Base-by-base conservation (phyloP, 2,888 invertebrate genomes). In the Chamaedrilus cognettii region DNA sequence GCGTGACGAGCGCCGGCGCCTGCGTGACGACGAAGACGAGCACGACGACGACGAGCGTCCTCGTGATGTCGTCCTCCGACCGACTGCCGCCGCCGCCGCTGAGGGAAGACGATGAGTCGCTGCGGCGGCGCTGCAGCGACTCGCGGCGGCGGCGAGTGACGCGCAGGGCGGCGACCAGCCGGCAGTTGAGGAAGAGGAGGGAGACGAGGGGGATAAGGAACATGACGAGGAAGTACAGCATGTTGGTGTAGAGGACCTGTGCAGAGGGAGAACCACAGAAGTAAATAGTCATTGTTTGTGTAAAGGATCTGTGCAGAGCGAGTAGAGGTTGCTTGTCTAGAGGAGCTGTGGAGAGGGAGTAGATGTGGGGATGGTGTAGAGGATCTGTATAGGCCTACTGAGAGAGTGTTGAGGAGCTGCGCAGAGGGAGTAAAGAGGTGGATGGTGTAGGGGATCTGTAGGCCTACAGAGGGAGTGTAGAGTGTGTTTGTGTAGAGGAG, bases 21-120 rank as follows among this genome's bases (percentile, higher is more conserved):
- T 74, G 74, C 26, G 68, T 70, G 30, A 74, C 66, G 28, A 74
- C 70, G 58, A 74, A 74, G 11, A 74, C 72, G 23, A 74, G 61
- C 19, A 74, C 74, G n/a, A 74, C 74, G 7, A 73, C 72, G 26
- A 74, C 73, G n/a, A 74, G 65, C 58, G 73, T 63, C 34, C 71
- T 60, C 31, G 74, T 74, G 67, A 74, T 74, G 62, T 74, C 74
- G 34, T 74, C 74, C 64, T 74, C 74, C 2, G 71, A 71, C n/a
- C 66, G 35, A 51, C 59, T 66, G 7, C 33, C 62, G 0, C 31
- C 50, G 26, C 50, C n/a, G 3, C 30, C 30, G n/a, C 31, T 19
- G n/a, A n/a, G n/a, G 4, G 33, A 34, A 5, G n/a, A 23, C 35
- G n/a, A n/a, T 28, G 23, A 19, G 30, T 26, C 4, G n/a, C 42